phyloP scores from a whole-genome alignment of 2,888 invertebrate genomes.

The Parnassius apollo region DNA sequence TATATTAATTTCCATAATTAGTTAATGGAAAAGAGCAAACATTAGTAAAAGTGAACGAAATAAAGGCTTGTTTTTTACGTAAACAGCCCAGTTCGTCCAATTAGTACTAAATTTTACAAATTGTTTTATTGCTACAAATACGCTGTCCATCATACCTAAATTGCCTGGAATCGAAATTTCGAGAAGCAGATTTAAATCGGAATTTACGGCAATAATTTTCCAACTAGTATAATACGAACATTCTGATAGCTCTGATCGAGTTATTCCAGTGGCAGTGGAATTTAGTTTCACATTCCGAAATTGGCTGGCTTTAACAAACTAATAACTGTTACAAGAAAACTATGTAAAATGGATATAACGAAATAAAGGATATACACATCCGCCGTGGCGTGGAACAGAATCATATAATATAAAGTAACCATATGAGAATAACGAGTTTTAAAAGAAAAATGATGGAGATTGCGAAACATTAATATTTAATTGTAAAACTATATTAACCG shows the following conservation, averaged over 20 bases:
- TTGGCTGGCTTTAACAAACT: not conserved
- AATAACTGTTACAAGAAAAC: not conserved
- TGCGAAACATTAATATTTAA: too few relatives aligned
- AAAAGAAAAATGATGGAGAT: too few relatives aligned
- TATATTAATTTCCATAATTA: not conserved
- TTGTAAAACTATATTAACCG: too few relatives aligned
- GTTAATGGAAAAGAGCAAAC: constrained; percentile 12
- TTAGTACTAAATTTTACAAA: constrained; percentile 13
- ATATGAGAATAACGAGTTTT: too few relatives aligned
- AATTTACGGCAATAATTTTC: not conserved
- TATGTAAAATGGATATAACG: too few relatives aligned
- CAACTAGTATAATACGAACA: not conserved
- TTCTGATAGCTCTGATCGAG: not conserved
- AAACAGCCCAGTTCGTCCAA: constrained; percentile 15
- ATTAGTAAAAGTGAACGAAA: constrained; percentile 19
- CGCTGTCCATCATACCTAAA: too few relatives aligned
- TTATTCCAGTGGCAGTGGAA: not conserved
- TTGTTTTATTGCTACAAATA: too few relatives aligned
- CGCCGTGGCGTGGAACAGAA: too few relatives aligned
- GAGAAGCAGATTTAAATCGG: not conserved
- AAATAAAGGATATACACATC: too few relatives aligned
- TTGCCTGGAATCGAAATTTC: too few relatives aligned
- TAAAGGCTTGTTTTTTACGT: constrained; percentile 13
- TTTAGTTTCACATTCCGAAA: constrained; percentile 1
- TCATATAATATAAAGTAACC: too few relatives aligned